Evolutionary conservation across 2,113 vertebrate genomes (phyloP), one percentile per base, ranked within the genome.

Genomic region (Castor canadensis): DNA sequence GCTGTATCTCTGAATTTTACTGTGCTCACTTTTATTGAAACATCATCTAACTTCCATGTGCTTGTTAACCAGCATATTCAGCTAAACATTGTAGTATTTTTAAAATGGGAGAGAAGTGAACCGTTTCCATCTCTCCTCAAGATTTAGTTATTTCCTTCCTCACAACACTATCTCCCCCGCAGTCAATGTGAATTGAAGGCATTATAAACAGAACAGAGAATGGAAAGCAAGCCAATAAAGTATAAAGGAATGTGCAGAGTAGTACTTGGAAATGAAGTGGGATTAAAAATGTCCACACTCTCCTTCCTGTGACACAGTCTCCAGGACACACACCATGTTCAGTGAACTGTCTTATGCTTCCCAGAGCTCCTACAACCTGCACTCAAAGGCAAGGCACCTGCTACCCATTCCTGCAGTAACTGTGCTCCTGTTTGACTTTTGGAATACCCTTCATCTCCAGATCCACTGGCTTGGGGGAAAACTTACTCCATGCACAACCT

Each of bases 11-110:
- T 94, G 45, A 62, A 35, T 87, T 75, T 71, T 43, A 73, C 19
- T 38, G 79, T 58, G 40, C 6, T 66, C 6, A 6, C 71, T 66
- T 76, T 83, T 92, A 94, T 1, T 40, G 91, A 95, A 94, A 88
- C 83, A 19, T 26, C 69, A 58, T 60, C 85, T 86, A 69, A 67
- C 75, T 88, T 43, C 20, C 87, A 35, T 3, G 17, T 17, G 32
- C 5, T 69, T 69, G 73, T 60, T 94, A 69, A 75, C 87, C 35
- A 8, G 45, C 40, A 5, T 8, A 52, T 75, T 89, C 64, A 81
- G 54, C 28, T 85, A 16, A 67, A 62, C 35, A 38, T 13, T 77
- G 62, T 77, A n/a, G 6, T 32, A 19, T 69, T 90, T 40, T 80
- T 19, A 1, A 76, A 13, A n/a, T 43, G 67, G 66, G 64, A 76